phyloP scores from a whole-genome alignment of 2,797 vertebrate genomes.

The Acrocephalus scirpaceus region DNA sequence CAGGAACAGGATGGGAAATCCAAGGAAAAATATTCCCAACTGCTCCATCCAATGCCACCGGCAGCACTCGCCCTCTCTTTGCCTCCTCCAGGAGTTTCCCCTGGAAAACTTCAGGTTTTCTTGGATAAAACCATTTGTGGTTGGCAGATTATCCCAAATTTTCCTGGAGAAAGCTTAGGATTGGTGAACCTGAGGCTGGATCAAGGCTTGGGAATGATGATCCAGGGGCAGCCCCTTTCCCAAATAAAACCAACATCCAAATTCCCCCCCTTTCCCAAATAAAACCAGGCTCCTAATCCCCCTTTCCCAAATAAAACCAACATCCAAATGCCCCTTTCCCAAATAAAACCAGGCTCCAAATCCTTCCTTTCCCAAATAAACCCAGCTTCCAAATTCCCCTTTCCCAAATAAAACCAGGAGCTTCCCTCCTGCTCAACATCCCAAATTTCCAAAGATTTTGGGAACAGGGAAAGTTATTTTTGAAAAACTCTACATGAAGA shows the following conservation, averaged over 20 bases:
- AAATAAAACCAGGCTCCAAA: background rate
- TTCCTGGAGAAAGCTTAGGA: background rate
- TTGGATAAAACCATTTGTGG: background rate
- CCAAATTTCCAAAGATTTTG: background rate
- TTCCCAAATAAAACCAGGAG: background rate
- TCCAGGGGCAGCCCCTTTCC: background rate
- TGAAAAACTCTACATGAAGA: fast-evolving
- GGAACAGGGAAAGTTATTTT: background rate
- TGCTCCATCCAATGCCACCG: fast-evolving
- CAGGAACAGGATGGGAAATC: background rate
- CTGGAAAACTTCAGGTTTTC: background rate
- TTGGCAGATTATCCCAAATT: background rate
- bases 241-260: background rate
- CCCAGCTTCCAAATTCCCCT: no score
- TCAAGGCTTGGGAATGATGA: background rate
- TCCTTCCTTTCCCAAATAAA: background rate
- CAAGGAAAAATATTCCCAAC: background rate
- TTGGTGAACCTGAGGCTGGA: background rate
- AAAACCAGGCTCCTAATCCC: fast-evolving
- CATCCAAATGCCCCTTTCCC: no score
- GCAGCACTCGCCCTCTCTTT: background rate
- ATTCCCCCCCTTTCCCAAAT: background rate
- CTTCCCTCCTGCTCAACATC: background rate
- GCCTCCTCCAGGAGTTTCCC: background rate
- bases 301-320: no score